Base-by-base conservation (phyloP, 1,140 invertebrate genomes). In the Augochlora pura region DNA sequence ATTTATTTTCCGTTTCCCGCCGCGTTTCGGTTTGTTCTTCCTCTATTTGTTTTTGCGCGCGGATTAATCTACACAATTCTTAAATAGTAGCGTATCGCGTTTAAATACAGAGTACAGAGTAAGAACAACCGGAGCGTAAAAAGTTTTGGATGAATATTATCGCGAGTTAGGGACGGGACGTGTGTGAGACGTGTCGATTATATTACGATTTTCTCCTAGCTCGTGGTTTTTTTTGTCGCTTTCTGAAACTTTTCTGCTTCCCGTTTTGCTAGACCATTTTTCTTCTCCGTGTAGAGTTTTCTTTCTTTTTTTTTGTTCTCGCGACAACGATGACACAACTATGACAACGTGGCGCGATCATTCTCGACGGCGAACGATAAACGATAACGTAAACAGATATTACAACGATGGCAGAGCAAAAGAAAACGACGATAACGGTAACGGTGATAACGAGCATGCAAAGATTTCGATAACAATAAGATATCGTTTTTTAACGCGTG, bases 61-160 rank as follows among this genome's bases (percentile, higher is more conserved):
- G 38, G 49, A 62, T 39, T 63, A 77, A 25, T 77, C 72, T 80
- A 80, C 77, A 75, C 71, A 62, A 74, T 80, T 25, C 52, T 80
- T 75, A 75, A 72, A 49, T 74, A 74, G 63, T 60, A 63, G 52
- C 62, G 70, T 66, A 38, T 74, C 21, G 72, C 57, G 54, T 80
- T 54, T 75, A 80, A 68, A 80, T 80, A 75, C 62, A 80, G 64
- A 67, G 72, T 80, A 68, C 72, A 75, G 64, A 68, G 63, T 74
- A 80, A 80, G 78, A 75, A 80, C 32, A 60, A 75, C 59, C 64
- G 72, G 78, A 68, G 72, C 52, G 39, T 80, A 80, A 60, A 79
- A 79, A 73, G 49, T 54, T 54, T 42, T 46, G 21, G 49, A 59
- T 66, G 52, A 49, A 65, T 54, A 18, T 54, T 66, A 73, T 65